phyloP scores from a whole-genome alignment of 2,113 vertebrate species.

The Psittacara wagleri region DNA sequence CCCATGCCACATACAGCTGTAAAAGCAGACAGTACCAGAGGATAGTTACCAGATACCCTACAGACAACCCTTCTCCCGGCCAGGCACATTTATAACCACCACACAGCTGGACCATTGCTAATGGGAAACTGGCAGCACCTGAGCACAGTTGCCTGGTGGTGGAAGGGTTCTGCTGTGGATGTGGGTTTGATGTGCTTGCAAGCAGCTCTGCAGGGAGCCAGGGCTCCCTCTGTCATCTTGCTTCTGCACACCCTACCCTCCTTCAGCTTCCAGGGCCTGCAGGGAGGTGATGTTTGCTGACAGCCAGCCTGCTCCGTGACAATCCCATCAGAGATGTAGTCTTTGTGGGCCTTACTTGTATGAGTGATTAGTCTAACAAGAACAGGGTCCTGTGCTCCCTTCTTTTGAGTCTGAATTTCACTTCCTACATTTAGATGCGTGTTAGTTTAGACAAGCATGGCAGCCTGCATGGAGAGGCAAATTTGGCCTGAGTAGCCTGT shows the following conservation, averaged over 20 bases:
- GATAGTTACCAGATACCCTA: background rate
- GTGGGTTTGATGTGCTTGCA: background rate
- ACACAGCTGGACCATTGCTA: background rate
- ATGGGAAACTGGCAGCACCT: constrained; percentile 6
- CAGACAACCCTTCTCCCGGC: background rate
- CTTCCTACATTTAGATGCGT: background rate
- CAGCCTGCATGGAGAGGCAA: background rate
- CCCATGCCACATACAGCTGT: background rate
- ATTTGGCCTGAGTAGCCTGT: background rate
- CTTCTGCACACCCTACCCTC: background rate
- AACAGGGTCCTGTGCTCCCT: background rate
- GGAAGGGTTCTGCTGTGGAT: background rate
- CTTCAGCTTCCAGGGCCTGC: background rate
- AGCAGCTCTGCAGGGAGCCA: background rate
- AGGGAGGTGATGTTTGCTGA: background rate
- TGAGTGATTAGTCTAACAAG: background rate
- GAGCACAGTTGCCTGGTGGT: background rate
- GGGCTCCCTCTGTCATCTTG: background rate
- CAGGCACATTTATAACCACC: constrained; percentile 9
- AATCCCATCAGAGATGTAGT: background rate
- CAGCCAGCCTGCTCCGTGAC: background rate
- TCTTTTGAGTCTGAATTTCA: background rate
- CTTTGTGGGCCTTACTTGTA: background rate
- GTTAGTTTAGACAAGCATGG: accelerated
- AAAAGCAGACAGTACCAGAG: background rate